These are phyloP conservation scores for Muntiacus muntjak DNA, from an alignment of 2,113 vertebrate genomes.

Conservation along the genomic window DNA sequence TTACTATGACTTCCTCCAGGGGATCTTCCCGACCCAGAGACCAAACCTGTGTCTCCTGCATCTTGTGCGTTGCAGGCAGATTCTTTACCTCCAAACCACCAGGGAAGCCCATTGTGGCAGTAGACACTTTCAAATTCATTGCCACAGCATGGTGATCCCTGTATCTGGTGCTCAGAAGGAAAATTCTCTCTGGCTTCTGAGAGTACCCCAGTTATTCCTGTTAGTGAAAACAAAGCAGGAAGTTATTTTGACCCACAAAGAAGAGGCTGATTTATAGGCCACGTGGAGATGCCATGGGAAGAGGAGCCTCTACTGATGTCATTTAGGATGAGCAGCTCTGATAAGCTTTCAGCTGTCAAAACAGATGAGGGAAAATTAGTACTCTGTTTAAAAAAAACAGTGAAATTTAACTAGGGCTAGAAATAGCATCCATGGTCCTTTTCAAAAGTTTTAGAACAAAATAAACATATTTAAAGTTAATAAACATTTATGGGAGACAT, in stretches of 20 bases:
- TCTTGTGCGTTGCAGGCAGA: neutral
- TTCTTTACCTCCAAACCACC: neutral
- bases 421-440: neutral
- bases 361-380: neutral
- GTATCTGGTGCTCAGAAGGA: neutral
- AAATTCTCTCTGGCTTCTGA: neutral
- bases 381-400: neutral
- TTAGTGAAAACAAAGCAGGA: neutral
- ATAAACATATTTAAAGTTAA: neutral
- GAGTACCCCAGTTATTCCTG: neutral
- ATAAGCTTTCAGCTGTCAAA: conserved; percentile 26
- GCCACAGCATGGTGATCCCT: neutral
- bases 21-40: neutral
- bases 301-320: neutral
- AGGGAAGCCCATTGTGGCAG: neutral
- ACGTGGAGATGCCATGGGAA: neutral
- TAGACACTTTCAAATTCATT: neutral
- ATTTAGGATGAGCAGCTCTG: neutral
- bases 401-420: neutral
- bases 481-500: neutral
- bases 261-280: neutral
- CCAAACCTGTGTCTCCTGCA: neutral
- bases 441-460: neutral
- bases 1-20: neutral
- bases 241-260: neutral